Percentiles rank a stretch among this genome's conserved stretches.
Evolutionary conservation across 2,888 invertebrate species (phyloP).

Genomic region (Drosophila trichaetosa): DNA sequence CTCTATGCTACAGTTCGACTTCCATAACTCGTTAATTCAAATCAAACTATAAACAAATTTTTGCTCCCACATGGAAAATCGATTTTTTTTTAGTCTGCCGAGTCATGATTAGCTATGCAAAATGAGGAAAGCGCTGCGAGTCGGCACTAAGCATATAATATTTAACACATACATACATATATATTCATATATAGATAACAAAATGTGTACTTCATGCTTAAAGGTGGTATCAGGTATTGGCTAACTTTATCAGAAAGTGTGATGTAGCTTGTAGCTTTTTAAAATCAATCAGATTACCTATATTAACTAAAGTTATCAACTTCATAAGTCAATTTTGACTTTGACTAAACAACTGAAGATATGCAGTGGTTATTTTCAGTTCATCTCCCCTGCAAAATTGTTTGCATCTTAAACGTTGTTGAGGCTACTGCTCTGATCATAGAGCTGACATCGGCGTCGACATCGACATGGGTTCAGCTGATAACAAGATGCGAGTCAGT

Average conservation of each 20-base stretch:
- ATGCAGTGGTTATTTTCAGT: not conserved
- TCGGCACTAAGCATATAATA: no score
- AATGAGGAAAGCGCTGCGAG: not conserved
- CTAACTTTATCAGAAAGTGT: not conserved
- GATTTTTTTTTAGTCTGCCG: not conserved
- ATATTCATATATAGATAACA: no score
- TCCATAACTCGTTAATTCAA: not conserved
- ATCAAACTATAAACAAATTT: not conserved
- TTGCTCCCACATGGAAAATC: not conserved
- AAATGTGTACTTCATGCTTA: no score
- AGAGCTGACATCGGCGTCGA: not conserved
- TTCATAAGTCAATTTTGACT: not conserved
- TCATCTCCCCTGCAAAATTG: not conserved
- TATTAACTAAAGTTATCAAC: not conserved
- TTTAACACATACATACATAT: no score
- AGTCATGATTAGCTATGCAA: constrained; percentile 12
- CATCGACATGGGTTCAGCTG: constrained; percentile 6
- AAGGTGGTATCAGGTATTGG: not conserved
- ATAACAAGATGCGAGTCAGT: constrained; percentile 24
- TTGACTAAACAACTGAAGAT: not conserved
- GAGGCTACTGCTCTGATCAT: not conserved
- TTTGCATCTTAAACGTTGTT: not conserved
- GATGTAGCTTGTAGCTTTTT: no score
- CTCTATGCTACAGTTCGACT: not conserved
- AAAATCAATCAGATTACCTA: not conserved